These are phyloP conservation scores for Acrocyrtus sp. DNA, from an alignment of 2,888 invertebrate species.

Conservation along the genomic window DNA sequence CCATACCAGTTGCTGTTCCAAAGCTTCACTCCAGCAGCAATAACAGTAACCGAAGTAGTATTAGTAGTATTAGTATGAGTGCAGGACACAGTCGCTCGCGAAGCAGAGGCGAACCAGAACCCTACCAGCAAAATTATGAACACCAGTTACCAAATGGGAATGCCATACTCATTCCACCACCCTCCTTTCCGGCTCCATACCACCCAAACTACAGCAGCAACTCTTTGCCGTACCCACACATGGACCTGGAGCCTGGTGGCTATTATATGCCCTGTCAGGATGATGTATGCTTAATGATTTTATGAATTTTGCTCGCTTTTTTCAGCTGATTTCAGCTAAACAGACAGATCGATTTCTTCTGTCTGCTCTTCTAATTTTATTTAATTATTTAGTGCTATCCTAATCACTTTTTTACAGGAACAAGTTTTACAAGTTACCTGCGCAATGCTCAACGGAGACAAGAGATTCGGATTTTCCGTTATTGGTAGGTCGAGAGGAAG, in stretches of 20 bases:
- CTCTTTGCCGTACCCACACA: constrained; percentile 54
- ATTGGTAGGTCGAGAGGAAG: constrained; percentile 67
- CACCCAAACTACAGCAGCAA: constrained; percentile 24
- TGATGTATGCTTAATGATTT: constrained; percentile 58
- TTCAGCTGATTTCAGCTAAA: too few relatives aligned
- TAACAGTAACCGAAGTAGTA: background rate
- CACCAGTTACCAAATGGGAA: constrained; percentile 27
- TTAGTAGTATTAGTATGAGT: background rate
- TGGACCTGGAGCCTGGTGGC: constrained; percentile 49
- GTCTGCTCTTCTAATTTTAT: too few relatives aligned
- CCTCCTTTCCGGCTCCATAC: constrained; percentile 21
- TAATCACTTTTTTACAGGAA: constrained; percentile 55
- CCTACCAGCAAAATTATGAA: constrained; percentile 44
- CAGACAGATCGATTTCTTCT: too few relatives aligned
- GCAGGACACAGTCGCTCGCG: constrained; percentile 37
- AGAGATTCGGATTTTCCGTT: constrained; percentile 67
- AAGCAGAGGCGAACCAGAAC: too few relatives aligned
- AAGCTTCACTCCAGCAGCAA: constrained; percentile 9
- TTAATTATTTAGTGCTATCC: too few relatives aligned
- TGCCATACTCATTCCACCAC: constrained; percentile 26
- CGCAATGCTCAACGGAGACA: constrained; percentile 64
- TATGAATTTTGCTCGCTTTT: background rate
- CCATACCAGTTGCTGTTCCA: constrained; percentile 37
- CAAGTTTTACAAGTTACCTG: constrained; percentile 63
- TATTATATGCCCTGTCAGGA: constrained; percentile 45